Evolutionary conservation across 2,888 invertebrate genomes (phyloP).

Genomic region (Tenthredo livida): DNA sequence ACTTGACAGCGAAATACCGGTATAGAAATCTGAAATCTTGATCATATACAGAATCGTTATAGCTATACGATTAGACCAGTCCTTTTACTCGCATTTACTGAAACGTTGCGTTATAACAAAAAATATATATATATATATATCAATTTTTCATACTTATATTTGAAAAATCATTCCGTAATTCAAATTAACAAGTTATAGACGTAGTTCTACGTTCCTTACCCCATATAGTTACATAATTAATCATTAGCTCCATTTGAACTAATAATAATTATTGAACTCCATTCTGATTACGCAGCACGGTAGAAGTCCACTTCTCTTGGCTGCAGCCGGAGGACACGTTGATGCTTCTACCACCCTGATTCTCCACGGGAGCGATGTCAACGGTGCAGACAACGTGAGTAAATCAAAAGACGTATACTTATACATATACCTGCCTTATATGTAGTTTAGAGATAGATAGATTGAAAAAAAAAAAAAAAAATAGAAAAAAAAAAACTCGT

Average conservation of each 20-base stretch:
- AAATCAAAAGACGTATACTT: conserved; percentile 23
- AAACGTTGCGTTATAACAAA: not conserved
- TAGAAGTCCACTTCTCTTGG: conserved; percentile 79
- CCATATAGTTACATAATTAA: not conserved
- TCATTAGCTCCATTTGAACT: not conserved
- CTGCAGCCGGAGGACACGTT: conserved; percentile 80
- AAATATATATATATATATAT: not conserved
- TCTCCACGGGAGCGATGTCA: conserved; percentile 78
- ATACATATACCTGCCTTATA: not conserved
- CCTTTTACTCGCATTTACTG: not conserved
- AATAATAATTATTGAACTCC: not conserved
- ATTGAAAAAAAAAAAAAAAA: too few species aligned
- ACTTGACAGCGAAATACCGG: not conserved
- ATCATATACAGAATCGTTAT: not conserved
- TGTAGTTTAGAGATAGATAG: not conserved
- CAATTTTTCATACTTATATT: not conserved
- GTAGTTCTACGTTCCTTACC: not conserved
- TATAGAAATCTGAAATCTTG: conserved; percentile 19
- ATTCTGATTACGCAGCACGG: conserved; percentile 73
- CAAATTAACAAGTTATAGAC: not conserved
- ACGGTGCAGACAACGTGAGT: conserved; percentile 80
- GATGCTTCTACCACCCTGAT: conserved; percentile 79
- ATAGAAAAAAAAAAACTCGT: not conserved
- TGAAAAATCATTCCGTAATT: not conserved
- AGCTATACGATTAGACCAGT: not conserved